These are phyloP conservation scores for Beroe forskalii DNA, from an alignment of 37 sponge, comb jelly and placozoan species.

Conservation along the genomic window DNA sequence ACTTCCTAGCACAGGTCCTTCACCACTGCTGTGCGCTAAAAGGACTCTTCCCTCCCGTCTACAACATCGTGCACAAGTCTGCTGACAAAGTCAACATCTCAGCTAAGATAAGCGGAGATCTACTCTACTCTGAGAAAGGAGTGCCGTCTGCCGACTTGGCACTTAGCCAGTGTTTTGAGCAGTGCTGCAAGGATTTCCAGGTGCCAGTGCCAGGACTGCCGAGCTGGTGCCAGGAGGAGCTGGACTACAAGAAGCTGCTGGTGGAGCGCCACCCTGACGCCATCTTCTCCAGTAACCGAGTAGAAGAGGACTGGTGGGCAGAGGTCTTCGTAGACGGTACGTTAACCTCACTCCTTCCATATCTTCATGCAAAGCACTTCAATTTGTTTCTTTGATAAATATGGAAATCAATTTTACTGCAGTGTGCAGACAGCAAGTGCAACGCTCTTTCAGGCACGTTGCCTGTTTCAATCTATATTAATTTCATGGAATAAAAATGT, in stretches of 20 bases:
- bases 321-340: neutral
- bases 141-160: neutral
- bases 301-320: constrained; percentile 23
- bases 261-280: neutral
- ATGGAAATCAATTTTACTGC: no score
- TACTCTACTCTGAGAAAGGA: neutral
- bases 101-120: neutral
- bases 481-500: no score
- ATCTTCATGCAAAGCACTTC: no score
- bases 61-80: neutral
- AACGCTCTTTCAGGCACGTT: no score
- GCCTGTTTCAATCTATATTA: no score
- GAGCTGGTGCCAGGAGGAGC: neutral
- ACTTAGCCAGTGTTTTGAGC: neutral
- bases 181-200: neutral
- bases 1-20: neutral
- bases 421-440: no score
- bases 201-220: constrained; percentile 19
- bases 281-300: neutral
- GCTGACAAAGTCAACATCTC: neutral
- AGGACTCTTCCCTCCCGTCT: neutral
- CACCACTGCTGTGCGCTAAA: neutral
- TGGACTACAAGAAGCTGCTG: constrained; percentile 2
- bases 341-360: neutral
- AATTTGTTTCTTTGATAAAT: no score